Evolutionary conservation across 2,888 invertebrate genomes (phyloP).

Genomic region (Helicoverpa assulta): DNA sequence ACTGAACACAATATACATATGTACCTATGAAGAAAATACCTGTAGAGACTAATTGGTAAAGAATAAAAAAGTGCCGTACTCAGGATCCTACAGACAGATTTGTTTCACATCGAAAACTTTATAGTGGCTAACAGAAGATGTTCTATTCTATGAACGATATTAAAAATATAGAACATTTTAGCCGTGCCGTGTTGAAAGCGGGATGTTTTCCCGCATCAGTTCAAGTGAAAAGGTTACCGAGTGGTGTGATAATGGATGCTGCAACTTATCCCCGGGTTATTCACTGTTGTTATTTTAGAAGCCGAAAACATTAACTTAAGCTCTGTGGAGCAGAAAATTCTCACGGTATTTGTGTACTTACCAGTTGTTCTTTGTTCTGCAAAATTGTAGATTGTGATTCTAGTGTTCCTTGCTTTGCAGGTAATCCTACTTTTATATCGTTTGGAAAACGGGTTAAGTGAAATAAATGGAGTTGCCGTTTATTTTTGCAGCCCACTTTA

Average conservation of each 20-base stretch:
- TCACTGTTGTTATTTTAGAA: slow-evolving; percentile 28
- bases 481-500: neutral
- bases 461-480: neutral
- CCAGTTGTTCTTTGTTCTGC: slow-evolving; percentile 26
- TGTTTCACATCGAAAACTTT: neutral
- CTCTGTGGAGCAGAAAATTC: slow-evolving; percentile 22
- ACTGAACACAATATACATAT: too few relatives aligned
- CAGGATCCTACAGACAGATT: neutral
- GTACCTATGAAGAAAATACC: too few relatives aligned
- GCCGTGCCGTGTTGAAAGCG: slow-evolving; percentile 24
- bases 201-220: slow-evolving; percentile 37
- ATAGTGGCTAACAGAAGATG: neutral
- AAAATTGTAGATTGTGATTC: slow-evolving; percentile 25
- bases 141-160: neutral
- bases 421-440: slow-evolving; percentile 6
- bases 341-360: slow-evolving; percentile 20
- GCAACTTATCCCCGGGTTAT: slow-evolving; percentile 24
- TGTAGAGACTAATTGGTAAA: too few relatives aligned
- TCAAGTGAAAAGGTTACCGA: slow-evolving; percentile 33
- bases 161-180: slow-evolving; percentile 30
- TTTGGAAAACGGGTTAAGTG: slow-evolving; percentile 7
- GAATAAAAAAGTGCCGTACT: neutral
- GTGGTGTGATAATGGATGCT: slow-evolving; percentile 48
- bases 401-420: neutral
- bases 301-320: slow-evolving; percentile 41